phyloP scores from a whole-genome alignment of 1,140 invertebrate genomes.

The Drosophila lacteicornis region DNA sequence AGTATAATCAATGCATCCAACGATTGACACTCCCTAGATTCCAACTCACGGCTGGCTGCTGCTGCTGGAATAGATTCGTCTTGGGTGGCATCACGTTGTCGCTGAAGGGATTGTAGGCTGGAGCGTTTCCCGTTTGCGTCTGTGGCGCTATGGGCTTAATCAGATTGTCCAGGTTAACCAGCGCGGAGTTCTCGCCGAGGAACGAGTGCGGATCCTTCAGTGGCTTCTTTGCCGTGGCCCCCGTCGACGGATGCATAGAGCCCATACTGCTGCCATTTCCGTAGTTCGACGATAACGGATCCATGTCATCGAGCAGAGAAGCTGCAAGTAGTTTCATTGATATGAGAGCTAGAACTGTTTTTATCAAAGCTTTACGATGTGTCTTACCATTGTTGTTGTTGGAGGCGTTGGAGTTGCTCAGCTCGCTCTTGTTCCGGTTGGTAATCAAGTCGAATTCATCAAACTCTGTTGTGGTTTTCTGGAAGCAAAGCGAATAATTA shows the following conservation, averaged over 20 bases:
- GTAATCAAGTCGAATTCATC: slow-evolving; percentile 94
- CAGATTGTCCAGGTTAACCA: slow-evolving; percentile 98
- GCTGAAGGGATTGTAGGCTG: slow-evolving; percentile 84
- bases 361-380: too few relatives aligned
- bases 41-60: slow-evolving; percentile 81
- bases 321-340: slow-evolving; percentile 35
- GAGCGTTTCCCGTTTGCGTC: slow-evolving; percentile 56
- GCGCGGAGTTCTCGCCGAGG: slow-evolving; percentile 95
- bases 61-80: slow-evolving; percentile 85
- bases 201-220: slow-evolving; percentile 97
- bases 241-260: slow-evolving; percentile 70
- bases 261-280: slow-evolving; percentile 58
- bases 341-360: neutral
- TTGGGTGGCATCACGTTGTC: slow-evolving; percentile 82
- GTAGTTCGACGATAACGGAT: slow-evolving; percentile 75
- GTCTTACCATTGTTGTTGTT: slow-evolving; percentile 84
- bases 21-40: neutral
- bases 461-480: slow-evolving; percentile 87
- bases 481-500: slow-evolving; percentile 6
- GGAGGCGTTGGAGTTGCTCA: slow-evolving; percentile 77
- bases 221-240: slow-evolving; percentile 82
- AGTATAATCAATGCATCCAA: neutral
- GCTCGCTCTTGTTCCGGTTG: slow-evolving; percentile 86
- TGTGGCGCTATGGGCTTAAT: slow-evolving; percentile 88
- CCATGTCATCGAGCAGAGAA: slow-evolving; percentile 82